phyloP scores from a whole-genome alignment of 2,113 vertebrate genomes.

The Aramus guarauna region DNA sequence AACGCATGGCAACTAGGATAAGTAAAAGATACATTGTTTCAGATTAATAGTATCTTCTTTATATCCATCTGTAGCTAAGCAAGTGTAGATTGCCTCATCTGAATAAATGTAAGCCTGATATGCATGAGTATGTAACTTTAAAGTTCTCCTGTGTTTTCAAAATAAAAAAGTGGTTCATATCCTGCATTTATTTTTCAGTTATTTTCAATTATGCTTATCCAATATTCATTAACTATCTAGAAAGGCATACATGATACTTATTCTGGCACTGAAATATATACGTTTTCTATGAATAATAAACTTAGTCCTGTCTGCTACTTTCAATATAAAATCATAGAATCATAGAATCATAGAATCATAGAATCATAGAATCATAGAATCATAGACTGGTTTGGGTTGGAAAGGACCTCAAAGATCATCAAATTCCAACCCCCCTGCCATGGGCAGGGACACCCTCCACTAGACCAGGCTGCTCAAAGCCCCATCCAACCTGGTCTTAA shows the following conservation, averaged over 20 bases:
- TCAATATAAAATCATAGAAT: too few relatives aligned
- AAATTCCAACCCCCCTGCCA: too few relatives aligned
- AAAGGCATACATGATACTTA: accelerated
- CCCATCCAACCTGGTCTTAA: too few relatives aligned
- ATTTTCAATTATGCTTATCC: not conserved
- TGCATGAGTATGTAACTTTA: not conserved
- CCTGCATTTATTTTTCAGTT: not conserved
- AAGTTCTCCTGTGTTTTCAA: not conserved
- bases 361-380: too few relatives aligned
- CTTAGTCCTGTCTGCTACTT: not conserved
- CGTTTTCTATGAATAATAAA: not conserved
- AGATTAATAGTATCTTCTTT: not conserved
- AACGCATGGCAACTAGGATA: not conserved
- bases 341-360: too few relatives aligned
- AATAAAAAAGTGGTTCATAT: not conserved
- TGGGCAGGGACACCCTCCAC: too few relatives aligned
- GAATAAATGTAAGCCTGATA: not conserved
- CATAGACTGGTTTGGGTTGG: too few relatives aligned
- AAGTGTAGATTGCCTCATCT: not conserved
- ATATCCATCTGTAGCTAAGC: not conserved
- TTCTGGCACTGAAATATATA: not conserved
- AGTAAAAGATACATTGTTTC: constrained; percentile 45
- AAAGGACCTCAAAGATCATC: too few relatives aligned
- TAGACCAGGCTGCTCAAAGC: too few relatives aligned
- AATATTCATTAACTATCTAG: not conserved